Evolutionary conservation across 2,888 invertebrate species (phyloP).

Genomic region (Amblyteles armatorius): DNA sequence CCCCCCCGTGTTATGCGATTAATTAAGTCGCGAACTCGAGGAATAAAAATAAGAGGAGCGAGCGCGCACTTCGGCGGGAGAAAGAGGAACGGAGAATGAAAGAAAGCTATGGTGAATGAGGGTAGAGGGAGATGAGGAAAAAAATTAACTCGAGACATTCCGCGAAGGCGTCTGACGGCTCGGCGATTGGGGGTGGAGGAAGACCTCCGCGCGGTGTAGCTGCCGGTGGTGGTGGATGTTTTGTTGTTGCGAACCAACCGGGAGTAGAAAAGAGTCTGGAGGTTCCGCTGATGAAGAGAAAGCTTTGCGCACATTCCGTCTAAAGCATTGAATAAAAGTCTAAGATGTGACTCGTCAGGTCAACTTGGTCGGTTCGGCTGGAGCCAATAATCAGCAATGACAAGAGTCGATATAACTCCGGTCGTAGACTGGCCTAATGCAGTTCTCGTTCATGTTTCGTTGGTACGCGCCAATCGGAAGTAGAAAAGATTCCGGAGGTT

Average conservation of each 20-base stretch:
- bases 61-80: conserved; percentile 47
- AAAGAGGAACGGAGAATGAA: conserved; percentile 48
- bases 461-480: conserved; percentile 47
- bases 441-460: conserved; percentile 2
- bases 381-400: conserved; percentile 18
- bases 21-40: conserved; percentile 84
- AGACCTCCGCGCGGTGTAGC: background rate
- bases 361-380: background rate
- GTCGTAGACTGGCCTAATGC: conserved; percentile 22
- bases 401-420: conserved; percentile 46
- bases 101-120: conserved; percentile 29
- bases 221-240: conserved; percentile 14
- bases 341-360: background rate
- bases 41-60: conserved; percentile 78
- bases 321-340: background rate
- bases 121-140: conserved; percentile 52
- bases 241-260: conserved; percentile 52
- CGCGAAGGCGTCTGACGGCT: conserved; percentile 67
- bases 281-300: conserved; percentile 6
- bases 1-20: conserved; percentile 84
- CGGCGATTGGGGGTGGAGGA: conserved; percentile 60
- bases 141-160: conserved; percentile 81
- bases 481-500: conserved; percentile 27
- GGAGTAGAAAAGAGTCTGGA: conserved; percentile 42
- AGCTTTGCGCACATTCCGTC: background rate